These are phyloP conservation scores for Mustelus asterias DNA, from an alignment of 2,113 vertebrate species.

Conservation along the genomic window DNA sequence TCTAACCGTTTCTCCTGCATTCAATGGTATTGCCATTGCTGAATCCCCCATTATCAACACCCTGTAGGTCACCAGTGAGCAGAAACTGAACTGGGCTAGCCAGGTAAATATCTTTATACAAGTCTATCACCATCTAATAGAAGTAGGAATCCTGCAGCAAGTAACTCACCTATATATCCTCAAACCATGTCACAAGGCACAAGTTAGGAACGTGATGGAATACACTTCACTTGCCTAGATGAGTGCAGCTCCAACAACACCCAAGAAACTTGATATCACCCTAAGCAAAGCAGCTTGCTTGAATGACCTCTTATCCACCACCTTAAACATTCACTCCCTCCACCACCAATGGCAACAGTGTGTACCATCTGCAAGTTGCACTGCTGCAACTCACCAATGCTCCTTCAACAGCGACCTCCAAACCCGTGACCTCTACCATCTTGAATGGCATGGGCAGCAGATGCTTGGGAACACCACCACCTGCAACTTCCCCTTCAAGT, in stretches of 20 bases:
- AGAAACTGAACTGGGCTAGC: not conserved
- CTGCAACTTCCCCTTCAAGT: not conserved
- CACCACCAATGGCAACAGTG: not conserved
- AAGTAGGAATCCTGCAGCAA: not conserved
- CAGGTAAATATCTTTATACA: too few species aligned
- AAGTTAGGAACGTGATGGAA: not conserved
- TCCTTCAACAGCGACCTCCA: not conserved
- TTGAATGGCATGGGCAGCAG: too few species aligned
- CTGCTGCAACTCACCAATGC: not conserved
- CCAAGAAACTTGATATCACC: not conserved
- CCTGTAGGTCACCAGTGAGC: not conserved
- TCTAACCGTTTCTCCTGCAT: too few species aligned
- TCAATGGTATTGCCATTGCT: too few species aligned
- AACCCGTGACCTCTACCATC: not conserved
- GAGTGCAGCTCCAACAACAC: not conserved
- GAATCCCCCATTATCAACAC: too few species aligned
- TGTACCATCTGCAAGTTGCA: not conserved
- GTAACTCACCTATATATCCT: too few species aligned
- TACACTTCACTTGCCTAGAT: not conserved
- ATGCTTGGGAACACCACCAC: too few species aligned
- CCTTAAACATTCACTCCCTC: not conserved
- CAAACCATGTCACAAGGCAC: not conserved
- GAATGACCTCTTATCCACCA: not conserved
- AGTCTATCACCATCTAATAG: too few species aligned
- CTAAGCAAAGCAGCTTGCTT: not conserved